These are phyloP conservation scores for Drosophila tripunctata DNA, from an alignment of 2,888 invertebrate genomes.

Conservation along the genomic window DNA sequence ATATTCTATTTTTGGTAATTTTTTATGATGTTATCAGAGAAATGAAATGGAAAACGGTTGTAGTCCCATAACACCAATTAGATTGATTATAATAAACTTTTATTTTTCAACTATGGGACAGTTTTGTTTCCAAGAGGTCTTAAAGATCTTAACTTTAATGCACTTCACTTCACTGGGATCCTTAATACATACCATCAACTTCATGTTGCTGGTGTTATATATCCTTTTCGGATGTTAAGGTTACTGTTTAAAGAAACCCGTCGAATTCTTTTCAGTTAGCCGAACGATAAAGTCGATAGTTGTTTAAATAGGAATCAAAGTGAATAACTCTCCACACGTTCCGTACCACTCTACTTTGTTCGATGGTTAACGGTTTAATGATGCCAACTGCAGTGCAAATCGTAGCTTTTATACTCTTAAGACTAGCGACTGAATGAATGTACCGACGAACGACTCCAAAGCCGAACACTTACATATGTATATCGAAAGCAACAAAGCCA, in stretches of 20 bases:
- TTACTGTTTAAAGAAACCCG: slow-evolving; percentile 33
- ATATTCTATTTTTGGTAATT: too few relatives aligned
- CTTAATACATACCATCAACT: slow-evolving; percentile 82
- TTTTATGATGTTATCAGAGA: too few relatives aligned
- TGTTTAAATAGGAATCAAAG: slow-evolving; percentile 40
- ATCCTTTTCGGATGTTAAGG: slow-evolving; percentile 46
- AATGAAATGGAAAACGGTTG: too few relatives aligned
- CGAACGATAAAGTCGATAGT: slow-evolving; percentile 32
- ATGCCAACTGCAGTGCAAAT: slow-evolving; percentile 81
- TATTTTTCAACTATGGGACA: not conserved
- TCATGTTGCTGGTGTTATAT: slow-evolving; percentile 74
- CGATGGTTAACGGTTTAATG: slow-evolving; percentile 84
- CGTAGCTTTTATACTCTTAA: slow-evolving; percentile 82
- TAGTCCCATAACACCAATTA: too few relatives aligned
- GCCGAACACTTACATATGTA: slow-evolving; percentile 35
- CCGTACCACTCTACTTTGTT: slow-evolving; percentile 66
- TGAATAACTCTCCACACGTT: slow-evolving; percentile 53
- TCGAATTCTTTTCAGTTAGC: slow-evolving; percentile 48
- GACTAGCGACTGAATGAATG: slow-evolving; percentile 55
- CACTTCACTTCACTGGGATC: slow-evolving; percentile 29
- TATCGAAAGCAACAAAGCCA: not conserved
- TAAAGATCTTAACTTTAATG: not conserved
- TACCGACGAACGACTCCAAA: slow-evolving; percentile 20
- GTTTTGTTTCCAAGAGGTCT: not conserved
- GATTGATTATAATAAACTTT: too few relatives aligned